Evolutionary conservation across 2,113 vertebrate species (phyloP).

Genomic region (Prunella fulvescens): DNA sequence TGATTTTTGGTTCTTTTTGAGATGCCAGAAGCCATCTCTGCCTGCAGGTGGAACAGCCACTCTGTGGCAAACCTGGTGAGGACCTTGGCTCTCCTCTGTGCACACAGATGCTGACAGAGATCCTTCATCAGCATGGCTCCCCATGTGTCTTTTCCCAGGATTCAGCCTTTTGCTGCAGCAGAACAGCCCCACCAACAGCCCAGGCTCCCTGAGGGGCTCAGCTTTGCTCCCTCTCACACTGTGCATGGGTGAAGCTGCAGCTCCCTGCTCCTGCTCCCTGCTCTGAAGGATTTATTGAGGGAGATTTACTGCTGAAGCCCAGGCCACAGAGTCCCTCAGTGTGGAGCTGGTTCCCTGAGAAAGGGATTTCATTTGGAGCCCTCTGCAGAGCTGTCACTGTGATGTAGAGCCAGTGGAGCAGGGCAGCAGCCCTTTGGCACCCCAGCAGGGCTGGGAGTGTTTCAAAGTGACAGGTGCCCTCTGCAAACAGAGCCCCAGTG

Average conservation of each 20-base stretch:
- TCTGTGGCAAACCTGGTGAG: accelerated
- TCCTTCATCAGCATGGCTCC: accelerated
- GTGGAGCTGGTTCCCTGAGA: background rate
- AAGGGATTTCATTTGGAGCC: slow-evolving; percentile 10
- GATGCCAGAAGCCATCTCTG: background rate
- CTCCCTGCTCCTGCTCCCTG: accelerated
- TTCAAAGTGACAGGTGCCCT: background rate
- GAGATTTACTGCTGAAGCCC: background rate
- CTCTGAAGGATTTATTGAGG: background rate
- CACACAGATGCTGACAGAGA: background rate
- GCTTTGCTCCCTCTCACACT: background rate
- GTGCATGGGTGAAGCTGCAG: background rate
- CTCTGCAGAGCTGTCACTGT: background rate
- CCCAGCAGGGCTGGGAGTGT: accelerated
- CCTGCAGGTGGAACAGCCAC: background rate
- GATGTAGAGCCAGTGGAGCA: accelerated
- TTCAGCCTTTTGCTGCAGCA: background rate
- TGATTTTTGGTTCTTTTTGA: background rate
- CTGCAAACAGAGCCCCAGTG: background rate
- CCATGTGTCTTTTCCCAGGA: accelerated
- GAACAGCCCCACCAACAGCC: background rate
- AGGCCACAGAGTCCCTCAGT: background rate
- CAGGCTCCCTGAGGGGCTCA: accelerated
- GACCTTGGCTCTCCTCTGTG: background rate
- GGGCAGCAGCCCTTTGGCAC: background rate